A percentile compares a stretch with the other conserved stretches of the same genome.
Evolutionary conservation across 2,797 vertebrate genomes (phyloP).

Genomic region (Cyprinodon diabolis): DNA sequence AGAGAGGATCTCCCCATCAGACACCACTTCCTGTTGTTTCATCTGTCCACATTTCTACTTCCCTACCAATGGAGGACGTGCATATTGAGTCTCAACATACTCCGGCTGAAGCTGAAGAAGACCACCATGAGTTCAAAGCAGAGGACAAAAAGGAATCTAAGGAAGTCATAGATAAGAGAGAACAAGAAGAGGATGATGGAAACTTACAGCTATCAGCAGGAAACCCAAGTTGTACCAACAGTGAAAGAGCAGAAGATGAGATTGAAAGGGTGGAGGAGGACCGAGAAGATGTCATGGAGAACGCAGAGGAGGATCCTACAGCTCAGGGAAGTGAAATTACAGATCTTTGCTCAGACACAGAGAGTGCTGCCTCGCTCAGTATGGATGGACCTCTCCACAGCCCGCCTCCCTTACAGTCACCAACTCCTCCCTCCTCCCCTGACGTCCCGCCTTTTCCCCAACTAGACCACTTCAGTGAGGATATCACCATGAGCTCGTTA

Average conservation of each 20-base stretch:
- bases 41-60: constrained; percentile 41
- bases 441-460: constrained; percentile 69
- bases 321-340: constrained; percentile 68
- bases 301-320: constrained; percentile 36
- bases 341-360: constrained; percentile 72
- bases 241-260: constrained; percentile 19
- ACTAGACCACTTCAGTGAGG: constrained; percentile 67
- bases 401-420: constrained; percentile 72
- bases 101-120: constrained; percentile 37
- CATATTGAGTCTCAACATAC: constrained; percentile 8
- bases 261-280: constrained; percentile 46
- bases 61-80: not conserved
- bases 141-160: constrained; percentile 22
- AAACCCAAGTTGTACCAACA: constrained; percentile 14
- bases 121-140: constrained; percentile 19
- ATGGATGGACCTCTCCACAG: constrained; percentile 80
- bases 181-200: constrained; percentile 21
- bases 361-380: constrained; percentile 76
- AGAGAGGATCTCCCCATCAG: constrained; percentile 42
- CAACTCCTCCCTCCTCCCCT: constrained; percentile 73
- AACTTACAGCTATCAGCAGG: constrained; percentile 1
- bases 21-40: constrained; percentile 48
- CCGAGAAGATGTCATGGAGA: constrained; percentile 38
- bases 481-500: constrained; percentile 64
- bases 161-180: constrained; percentile 26